phyloP scores from a whole-genome alignment of 2,113 vertebrate species.

The Macquaria australasica region DNA sequence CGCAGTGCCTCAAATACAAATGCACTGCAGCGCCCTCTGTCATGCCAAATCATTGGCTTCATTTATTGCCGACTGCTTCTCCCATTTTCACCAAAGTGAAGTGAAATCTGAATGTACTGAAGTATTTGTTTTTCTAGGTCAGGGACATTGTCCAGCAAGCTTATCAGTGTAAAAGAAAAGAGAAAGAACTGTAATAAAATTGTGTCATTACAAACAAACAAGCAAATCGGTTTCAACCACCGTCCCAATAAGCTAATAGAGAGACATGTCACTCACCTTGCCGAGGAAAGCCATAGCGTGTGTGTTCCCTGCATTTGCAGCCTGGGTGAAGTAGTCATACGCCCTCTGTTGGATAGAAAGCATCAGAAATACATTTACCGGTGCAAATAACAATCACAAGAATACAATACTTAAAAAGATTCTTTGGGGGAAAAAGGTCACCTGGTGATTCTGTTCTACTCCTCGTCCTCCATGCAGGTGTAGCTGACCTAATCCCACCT shows the following conservation, averaged over 20 bases:
- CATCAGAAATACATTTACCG: background rate
- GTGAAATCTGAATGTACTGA: background rate
- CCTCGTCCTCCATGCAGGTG: conserved; percentile 97
- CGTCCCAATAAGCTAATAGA: background rate
- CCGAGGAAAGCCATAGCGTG: conserved; percentile 99
- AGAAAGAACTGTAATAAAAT: background rate
- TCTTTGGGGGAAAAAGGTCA: conserved; percentile 65
- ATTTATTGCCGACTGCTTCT: conserved; percentile 8
- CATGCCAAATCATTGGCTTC: background rate
- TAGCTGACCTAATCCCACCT: conserved; percentile 98
- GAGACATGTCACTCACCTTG: conserved; percentile 90
- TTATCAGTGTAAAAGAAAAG: background rate
- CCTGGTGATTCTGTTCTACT: conserved; percentile 98
- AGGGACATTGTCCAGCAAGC: background rate
- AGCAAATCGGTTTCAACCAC: background rate
- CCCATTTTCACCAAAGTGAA: background rate
- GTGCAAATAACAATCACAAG: background rate
- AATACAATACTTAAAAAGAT: no score
- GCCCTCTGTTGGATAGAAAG: conserved; percentile 88
- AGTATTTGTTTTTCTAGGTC: background rate
- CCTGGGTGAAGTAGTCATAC: conserved; percentile 98
- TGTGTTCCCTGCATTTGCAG: conserved; percentile 96
- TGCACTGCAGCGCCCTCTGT: background rate
- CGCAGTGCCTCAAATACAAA: background rate
- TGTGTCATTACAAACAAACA: background rate